Conservation (phyloP, 2,797 vertebrate species). For the Phataginus tricuspis region DNA sequence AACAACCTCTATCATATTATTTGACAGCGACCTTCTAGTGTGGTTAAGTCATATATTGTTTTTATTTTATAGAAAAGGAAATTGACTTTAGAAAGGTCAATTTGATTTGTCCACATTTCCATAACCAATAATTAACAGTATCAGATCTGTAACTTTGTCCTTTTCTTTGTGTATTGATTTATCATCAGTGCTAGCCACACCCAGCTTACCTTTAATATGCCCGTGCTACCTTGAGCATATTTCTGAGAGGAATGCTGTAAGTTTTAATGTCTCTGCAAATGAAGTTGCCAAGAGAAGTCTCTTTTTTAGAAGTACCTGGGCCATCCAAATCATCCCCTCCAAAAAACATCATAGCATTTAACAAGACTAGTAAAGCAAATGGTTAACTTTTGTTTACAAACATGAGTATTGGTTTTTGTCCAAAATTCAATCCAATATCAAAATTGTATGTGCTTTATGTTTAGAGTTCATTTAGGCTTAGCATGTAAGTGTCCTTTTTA, state of each 20-base stretch:
- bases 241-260: not conserved
- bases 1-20: not conserved
- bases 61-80: not conserved
- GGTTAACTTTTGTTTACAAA: not conserved
- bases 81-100: not conserved
- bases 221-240: fast-evolving
- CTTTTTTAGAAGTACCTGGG: not conserved
- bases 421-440: not conserved
- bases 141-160: not conserved
- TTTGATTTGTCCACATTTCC: not conserved
- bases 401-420: not conserved
- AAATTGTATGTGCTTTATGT: not conserved
- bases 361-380: not conserved
- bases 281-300: too few species aligned
- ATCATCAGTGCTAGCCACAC: fast-evolving
- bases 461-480: not conserved
- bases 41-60: not conserved
- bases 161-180: not conserved
- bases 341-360: not conserved
- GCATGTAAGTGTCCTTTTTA: not conserved
- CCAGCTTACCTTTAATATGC: fast-evolving
- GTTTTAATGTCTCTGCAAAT: not conserved
- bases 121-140: not conserved
- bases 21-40: not conserved
- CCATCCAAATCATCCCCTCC: not conserved